Percentiles rank a stretch among this genome's conserved stretches.
phyloP scores from a whole-genome alignment of 1,140 invertebrate genomes.

The Stenopsyche tienmushanensis region DNA sequence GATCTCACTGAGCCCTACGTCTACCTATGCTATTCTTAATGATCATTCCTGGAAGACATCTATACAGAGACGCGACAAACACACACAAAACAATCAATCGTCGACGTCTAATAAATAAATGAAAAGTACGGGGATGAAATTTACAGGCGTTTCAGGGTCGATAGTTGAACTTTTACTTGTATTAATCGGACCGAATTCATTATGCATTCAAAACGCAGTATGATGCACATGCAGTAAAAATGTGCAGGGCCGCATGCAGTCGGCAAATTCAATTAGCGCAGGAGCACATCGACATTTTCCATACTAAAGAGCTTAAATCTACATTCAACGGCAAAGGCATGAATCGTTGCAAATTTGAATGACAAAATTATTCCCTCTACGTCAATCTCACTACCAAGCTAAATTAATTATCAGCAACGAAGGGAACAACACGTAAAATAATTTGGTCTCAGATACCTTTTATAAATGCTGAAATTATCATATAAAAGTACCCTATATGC shows the following conservation, averaged over 20 bases:
- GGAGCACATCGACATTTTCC: slow-evolving; percentile 10
- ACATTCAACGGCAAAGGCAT: background rate
- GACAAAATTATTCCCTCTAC: background rate
- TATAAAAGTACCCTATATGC: too few species aligned
- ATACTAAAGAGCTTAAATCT: background rate
- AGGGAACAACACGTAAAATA: too few species aligned
- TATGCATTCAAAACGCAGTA: background rate
- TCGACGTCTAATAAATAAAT: too few species aligned
- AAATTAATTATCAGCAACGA: too few species aligned
- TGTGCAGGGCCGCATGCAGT: slow-evolving; percentile 9
- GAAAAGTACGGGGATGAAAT: too few species aligned
- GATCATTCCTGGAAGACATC: too few species aligned
- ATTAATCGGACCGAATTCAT: background rate
- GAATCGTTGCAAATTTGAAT: background rate
- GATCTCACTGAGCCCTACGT: slow-evolving; percentile 2
- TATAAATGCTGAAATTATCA: too few species aligned
- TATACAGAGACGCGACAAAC: too few species aligned
- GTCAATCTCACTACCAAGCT: background rate
- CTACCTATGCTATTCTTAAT: slow-evolving; percentile 4
- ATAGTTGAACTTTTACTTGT: too few species aligned
- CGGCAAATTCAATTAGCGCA: slow-evolving; percentile 31
- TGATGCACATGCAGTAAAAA: slow-evolving; percentile 26
- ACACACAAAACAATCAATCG: too few species aligned
- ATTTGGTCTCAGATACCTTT: too few species aligned
- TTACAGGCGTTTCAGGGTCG: too few species aligned